phyloP scores from a whole-genome alignment of 2,113 vertebrate species.

The Sorex araneus region DNA sequence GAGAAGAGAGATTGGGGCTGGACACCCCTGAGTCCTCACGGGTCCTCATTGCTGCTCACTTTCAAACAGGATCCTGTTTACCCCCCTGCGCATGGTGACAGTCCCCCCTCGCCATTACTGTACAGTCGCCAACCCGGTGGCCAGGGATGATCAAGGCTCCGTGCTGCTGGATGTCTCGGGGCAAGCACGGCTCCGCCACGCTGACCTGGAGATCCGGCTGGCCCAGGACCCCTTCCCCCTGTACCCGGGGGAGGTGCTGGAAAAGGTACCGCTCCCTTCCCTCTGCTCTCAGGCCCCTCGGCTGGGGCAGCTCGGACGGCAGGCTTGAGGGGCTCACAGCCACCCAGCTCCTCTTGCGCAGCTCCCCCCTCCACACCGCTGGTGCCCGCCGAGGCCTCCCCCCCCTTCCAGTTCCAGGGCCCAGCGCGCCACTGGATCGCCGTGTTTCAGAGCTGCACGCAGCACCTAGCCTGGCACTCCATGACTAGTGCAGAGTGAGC shows the following conservation, averaged over 20 bases:
- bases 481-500: neutral
- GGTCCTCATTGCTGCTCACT: neutral
- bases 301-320: no score
- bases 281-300: neutral
- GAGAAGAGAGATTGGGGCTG: neutral
- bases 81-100: constrained; percentile 91
- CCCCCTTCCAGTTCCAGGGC: neutral
- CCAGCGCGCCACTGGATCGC: neutral
- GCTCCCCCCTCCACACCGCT: no score
- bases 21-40: neutral
- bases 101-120: constrained; percentile 95
- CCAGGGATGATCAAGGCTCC: constrained; percentile 79
- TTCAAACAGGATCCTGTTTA: constrained; percentile 90
- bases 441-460: neutral
- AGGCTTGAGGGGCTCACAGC: no score
- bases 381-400: neutral
- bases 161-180: constrained; percentile 90
- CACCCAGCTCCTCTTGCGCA: no score
- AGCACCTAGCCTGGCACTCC: neutral
- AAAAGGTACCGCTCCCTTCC: constrained; percentile 86
- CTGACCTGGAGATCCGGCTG: constrained; percentile 94
- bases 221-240: constrained; percentile 94
- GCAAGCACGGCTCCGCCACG: constrained; percentile 94
- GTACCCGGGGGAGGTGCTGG: constrained; percentile 92
- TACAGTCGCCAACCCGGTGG: constrained; percentile 91